Conservation (phyloP, 1,140 invertebrate genomes). For the Drosophila eugracilis region DNA sequence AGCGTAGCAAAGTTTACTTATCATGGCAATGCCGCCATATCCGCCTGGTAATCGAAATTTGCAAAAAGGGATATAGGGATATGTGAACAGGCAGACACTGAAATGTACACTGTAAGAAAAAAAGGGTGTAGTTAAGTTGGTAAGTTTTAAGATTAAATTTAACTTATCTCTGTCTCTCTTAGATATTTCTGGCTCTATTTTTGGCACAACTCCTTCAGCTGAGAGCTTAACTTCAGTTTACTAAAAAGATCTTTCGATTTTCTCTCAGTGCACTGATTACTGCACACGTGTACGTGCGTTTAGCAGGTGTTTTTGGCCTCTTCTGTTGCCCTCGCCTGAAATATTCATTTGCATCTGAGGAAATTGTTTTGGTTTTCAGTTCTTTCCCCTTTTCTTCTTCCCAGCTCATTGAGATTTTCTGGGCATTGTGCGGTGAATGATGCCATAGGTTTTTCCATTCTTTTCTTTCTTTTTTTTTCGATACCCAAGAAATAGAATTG, state of each 20-base stretch:
- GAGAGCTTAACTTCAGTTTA: no score
- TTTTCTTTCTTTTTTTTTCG: not conserved
- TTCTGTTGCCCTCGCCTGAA: conserved; percentile 8
- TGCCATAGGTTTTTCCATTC: conserved; percentile 2
- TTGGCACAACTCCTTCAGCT: no score
- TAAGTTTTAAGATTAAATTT: no score
- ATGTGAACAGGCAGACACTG: conserved; percentile 24
- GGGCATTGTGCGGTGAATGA: conserved; percentile 14
- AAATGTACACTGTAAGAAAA: not conserved
- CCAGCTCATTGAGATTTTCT: conserved; percentile 18
- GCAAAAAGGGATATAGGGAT: conserved; percentile 43
- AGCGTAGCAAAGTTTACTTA: conserved; percentile 49
- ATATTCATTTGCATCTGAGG: conserved; percentile 65
- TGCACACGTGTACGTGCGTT: conserved; percentile 32
- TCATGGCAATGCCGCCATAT: conserved; percentile 59
- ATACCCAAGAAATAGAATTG: conserved; percentile 15
- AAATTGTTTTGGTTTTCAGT: conserved; percentile 56
- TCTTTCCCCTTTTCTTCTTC: conserved; percentile 3
- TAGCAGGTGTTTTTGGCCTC: conserved; percentile 44
- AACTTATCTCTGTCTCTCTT: no score
- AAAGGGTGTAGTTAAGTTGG: no score
- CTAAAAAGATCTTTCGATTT: not conserved
- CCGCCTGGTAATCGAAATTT: conserved; percentile 74
- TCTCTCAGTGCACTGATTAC: conserved; percentile 4
- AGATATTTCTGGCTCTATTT: no score